phyloP scores from a whole-genome alignment of 2,113 vertebrate genomes.

The Nettapus auritus region DNA sequence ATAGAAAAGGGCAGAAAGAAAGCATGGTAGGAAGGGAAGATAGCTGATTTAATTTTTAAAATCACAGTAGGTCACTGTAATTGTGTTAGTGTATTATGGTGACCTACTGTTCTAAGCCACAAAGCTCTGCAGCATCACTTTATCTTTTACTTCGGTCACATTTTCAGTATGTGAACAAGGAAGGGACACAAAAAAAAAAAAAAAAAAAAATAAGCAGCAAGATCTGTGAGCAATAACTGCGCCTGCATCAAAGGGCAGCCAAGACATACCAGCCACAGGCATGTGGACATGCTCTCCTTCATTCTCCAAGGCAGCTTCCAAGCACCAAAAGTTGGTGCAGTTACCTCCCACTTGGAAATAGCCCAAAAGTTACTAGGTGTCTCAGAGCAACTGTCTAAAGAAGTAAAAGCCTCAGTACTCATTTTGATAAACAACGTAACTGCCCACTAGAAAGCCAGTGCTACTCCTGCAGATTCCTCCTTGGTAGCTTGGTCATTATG shows the following conservation, averaged over 20 bases:
- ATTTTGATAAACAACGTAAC: neutral
- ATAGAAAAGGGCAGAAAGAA: neutral
- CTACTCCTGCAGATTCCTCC: neutral
- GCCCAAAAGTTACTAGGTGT: neutral
- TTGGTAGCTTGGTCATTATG: neutral
- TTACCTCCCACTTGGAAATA: neutral
- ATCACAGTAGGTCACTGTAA: neutral
- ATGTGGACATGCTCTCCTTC: neutral
- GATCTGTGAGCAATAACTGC: neutral
- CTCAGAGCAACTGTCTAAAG: neutral
- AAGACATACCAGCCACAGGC: neutral
- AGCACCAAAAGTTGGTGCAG: neutral
- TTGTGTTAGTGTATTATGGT: neutral
- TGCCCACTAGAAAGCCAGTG: neutral
- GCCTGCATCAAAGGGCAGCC: neutral
- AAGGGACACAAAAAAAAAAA: neutral
- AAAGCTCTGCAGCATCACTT: neutral
- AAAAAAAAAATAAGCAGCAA: neutral
- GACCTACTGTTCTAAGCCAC: neutral
- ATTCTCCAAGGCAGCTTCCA: neutral
- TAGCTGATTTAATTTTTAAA: neutral
- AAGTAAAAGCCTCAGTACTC: conserved; percentile 14
- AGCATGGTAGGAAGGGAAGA: neutral
- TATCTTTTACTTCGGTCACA: neutral
- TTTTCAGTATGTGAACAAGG: neutral